Conservation (phyloP, 2,797 vertebrate genomes). For the Eupleurogrammus muticus region DNA sequence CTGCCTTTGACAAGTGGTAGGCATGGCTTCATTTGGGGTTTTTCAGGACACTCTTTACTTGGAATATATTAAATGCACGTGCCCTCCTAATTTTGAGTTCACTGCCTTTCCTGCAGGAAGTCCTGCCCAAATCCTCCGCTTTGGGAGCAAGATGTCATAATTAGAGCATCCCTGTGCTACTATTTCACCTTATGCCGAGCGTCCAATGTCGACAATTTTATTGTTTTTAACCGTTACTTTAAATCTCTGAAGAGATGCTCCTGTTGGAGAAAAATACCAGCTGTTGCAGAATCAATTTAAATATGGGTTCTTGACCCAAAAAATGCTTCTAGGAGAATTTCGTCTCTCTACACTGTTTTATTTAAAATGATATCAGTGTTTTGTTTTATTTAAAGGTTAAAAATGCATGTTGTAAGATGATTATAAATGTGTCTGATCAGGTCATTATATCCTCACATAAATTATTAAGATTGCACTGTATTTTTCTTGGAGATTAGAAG, state of each 20-base stretch:
- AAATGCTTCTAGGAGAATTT: conserved; percentile 38
- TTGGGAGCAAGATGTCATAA: conserved; percentile 41
- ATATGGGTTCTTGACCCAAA: no score
- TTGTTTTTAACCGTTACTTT: conserved; percentile 59
- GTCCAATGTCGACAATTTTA: conserved; percentile 57
- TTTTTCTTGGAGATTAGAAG: conserved; percentile 17
- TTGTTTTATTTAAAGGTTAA: neutral
- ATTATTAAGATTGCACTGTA: conserved; percentile 21
- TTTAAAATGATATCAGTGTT: neutral
- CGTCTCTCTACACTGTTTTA: conserved; percentile 4
- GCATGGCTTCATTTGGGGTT: conserved; percentile 62
- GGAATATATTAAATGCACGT: conserved; percentile 54
- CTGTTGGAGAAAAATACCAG: conserved; percentile 54
- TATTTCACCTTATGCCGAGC: conserved; percentile 41
- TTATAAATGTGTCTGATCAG: neutral
- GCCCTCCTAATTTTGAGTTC: conserved; percentile 22
- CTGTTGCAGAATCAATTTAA: conserved; percentile 23
- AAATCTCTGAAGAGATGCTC: conserved; percentile 58
- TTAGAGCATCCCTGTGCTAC: conserved; percentile 31
- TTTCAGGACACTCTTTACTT: conserved; percentile 40
- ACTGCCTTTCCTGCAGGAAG: conserved; percentile 39
- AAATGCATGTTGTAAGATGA: neutral
- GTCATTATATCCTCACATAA: conserved; percentile 4
- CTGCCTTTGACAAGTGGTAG: conserved; percentile 57
- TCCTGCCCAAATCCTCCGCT: conserved; percentile 27